A percentile compares a stretch with the other conserved stretches of the same genome.
Evolutionary conservation across 2,113 vertebrate genomes (phyloP).

Genomic region (Todiramphus chloris): DNA sequence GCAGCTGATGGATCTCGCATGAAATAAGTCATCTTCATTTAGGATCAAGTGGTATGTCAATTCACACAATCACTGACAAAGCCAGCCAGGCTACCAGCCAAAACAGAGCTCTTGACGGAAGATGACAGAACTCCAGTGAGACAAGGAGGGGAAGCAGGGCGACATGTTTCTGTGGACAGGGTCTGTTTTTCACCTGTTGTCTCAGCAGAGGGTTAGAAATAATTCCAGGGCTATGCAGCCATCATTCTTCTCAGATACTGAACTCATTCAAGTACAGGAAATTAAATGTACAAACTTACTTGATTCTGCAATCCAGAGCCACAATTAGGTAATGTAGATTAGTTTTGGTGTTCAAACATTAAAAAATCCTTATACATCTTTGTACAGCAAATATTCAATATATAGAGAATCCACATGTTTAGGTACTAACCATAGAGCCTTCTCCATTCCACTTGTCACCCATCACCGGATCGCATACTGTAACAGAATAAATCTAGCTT

Average conservation of each 20-base stretch:
- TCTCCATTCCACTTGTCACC: conserved; percentile 89
- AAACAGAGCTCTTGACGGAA: background rate
- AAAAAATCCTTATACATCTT: background rate
- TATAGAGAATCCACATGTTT: background rate
- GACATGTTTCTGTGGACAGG: background rate
- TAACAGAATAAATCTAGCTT: background rate
- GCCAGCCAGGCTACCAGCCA: background rate
- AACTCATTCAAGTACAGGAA: background rate
- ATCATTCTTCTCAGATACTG: background rate
- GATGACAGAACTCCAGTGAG: background rate
- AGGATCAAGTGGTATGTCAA: background rate
- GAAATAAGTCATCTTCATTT: background rate
- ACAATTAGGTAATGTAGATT: background rate
- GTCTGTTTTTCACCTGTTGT: background rate
- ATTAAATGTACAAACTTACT: background rate
- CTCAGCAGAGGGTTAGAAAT: background rate
- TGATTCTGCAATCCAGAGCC: background rate
- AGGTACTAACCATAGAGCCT: conserved; percentile 92
- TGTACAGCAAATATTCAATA: background rate
- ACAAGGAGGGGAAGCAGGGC: background rate
- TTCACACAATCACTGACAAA: background rate
- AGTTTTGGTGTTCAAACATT: background rate
- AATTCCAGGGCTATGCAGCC: background rate
- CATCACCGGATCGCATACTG: conserved; percentile 97
- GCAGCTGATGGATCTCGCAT: background rate